Conservation (phyloP, 92 coral and sea anemone species). For the Isaurus tuberculatus region DNA sequence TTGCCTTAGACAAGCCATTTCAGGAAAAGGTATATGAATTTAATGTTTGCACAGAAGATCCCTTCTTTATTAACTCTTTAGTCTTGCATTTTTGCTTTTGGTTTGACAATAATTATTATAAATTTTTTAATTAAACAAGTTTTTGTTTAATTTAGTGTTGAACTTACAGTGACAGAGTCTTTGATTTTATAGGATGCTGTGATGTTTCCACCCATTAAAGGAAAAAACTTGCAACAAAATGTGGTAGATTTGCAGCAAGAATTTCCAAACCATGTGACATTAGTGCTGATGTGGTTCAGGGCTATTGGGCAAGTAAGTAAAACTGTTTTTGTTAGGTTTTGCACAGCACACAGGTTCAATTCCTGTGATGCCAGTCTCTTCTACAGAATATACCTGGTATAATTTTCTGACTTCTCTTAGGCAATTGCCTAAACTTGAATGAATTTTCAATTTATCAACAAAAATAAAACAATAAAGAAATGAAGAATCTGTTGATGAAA, state of each 20-base stretch:
- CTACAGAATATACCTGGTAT: too few species aligned
- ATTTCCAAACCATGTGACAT: constrained; percentile 71
- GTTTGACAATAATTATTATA: neutral
- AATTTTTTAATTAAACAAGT: neutral
- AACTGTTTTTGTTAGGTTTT: too few species aligned
- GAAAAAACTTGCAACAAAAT: constrained; percentile 67
- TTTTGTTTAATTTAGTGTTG: neutral
- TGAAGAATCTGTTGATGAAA: too few species aligned
- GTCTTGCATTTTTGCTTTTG: too few species aligned
- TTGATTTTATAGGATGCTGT: constrained; percentile 68
- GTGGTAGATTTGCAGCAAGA: constrained; percentile 70
- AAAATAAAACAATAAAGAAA: too few species aligned
- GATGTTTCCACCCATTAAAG: constrained; percentile 74
- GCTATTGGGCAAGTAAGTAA: constrained; percentile 89
- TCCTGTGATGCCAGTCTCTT: too few species aligned
- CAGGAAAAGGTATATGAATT: constrained; percentile 66
- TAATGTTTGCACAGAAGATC: neutral
- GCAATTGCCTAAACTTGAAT: too few species aligned
- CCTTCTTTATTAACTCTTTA: too few species aligned
- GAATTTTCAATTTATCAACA: too few species aligned
- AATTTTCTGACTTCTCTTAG: too few species aligned
- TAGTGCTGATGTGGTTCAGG: constrained; percentile 88
- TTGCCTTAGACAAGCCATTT: constrained; percentile 75
- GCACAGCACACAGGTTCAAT: too few species aligned
- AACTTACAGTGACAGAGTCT: neutral